Conservation (phyloP, 2,113 vertebrate species). For the Eupsittula cactorum region DNA sequence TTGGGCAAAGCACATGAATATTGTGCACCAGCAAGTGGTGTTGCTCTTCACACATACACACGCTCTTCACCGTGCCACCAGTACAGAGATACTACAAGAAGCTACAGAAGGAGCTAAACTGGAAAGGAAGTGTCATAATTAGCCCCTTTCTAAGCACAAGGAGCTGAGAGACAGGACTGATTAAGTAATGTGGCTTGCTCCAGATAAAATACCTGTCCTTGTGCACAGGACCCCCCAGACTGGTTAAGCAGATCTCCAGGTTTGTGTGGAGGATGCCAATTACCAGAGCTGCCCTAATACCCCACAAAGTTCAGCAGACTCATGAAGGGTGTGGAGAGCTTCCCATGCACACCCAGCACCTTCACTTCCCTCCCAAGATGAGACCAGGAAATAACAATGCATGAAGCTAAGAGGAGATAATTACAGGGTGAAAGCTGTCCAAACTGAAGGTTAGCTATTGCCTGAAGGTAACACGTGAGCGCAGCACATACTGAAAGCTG, state of each 20-base stretch:
- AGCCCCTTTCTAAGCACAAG: background rate
- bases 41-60: rapidly evolving
- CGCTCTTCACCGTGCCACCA: background rate
- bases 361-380: conserved; percentile 28
- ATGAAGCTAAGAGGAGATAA: conserved; percentile 30
- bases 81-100: background rate
- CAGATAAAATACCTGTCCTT: background rate
- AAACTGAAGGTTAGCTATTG: background rate
- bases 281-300: conserved; percentile 22
- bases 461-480: conserved; percentile 9
- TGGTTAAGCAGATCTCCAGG: background rate
- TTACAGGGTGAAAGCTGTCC: conserved; percentile 30
- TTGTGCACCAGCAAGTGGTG: background rate
- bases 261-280: background rate
- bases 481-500: background rate
- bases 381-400: conserved; percentile 23
- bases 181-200: background rate
- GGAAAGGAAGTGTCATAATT: background rate
- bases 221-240: background rate
- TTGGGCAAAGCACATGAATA: background rate
- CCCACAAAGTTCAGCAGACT: conserved; percentile 12
- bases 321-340: conserved; percentile 30
- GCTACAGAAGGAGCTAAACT: background rate
- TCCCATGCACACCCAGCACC: conserved; percentile 40
- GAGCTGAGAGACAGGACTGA: background rate